phyloP scores from a whole-genome alignment of 2,888 invertebrate species.

The Crossocerus cetratus region DNA sequence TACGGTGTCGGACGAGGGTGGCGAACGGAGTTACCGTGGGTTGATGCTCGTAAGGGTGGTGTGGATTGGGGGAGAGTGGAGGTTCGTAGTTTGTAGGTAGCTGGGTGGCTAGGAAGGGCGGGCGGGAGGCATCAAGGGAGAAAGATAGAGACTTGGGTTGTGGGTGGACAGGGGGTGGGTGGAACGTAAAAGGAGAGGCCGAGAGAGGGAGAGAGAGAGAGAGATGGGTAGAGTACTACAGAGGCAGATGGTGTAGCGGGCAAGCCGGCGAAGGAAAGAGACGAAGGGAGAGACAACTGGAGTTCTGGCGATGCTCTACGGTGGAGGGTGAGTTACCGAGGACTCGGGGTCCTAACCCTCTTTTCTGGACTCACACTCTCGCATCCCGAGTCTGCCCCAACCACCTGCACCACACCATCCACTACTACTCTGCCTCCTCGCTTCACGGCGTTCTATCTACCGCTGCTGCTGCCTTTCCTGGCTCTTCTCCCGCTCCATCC shows the following conservation, averaged over 20 bases:
- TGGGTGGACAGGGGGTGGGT: constrained; percentile 9
- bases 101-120: constrained; percentile 6
- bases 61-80: constrained; percentile 40
- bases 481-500: constrained; percentile 35
- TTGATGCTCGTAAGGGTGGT: constrained; percentile 53
- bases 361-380: constrained; percentile 74
- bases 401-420: constrained; percentile 42
- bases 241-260: constrained; percentile 44
- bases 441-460: constrained; percentile 47
- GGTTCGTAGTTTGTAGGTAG: constrained; percentile 18
- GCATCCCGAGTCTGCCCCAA: constrained; percentile 61
- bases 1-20: constrained; percentile 67
- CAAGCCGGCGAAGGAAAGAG: constrained; percentile 52
- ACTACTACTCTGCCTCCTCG: constrained; percentile 31
- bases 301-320: constrained; percentile 70
- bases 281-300: constrained; percentile 60
- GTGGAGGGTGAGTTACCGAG: constrained; percentile 70
- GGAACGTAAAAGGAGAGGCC: too few species aligned
- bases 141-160: not conserved
- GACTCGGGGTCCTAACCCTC: constrained; percentile 74
- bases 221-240: constrained; percentile 38
- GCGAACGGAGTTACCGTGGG: constrained; percentile 35
- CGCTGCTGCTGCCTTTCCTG: constrained; percentile 39
- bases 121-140: constrained; percentile 21
- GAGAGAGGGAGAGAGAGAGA: constrained; percentile 26